phyloP scores from a whole-genome alignment of 1,140 invertebrate species.

The Ceratitis capitata region DNA sequence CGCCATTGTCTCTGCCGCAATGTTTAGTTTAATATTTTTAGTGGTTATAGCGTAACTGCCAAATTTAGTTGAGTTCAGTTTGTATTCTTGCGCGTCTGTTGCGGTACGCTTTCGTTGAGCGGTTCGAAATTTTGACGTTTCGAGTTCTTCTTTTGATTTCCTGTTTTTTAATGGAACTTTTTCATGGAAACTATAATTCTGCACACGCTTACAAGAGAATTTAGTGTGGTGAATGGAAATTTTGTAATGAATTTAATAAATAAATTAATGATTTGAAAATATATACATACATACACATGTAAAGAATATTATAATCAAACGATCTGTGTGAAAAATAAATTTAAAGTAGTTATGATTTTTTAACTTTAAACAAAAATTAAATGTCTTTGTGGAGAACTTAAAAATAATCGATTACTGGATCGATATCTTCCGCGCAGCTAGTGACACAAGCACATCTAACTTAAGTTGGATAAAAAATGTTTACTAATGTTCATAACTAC shows the following conservation, averaged over 20 bases:
- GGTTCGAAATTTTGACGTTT: neutral
- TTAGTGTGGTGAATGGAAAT: neutral
- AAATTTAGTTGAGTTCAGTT: constrained; percentile 39
- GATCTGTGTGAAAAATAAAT: too few species aligned
- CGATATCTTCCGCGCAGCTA: too few species aligned
- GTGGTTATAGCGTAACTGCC: constrained; percentile 35
- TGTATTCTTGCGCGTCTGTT: constrained; percentile 32
- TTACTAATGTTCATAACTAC: too few species aligned
- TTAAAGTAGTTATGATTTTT: too few species aligned
- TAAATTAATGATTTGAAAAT: neutral
- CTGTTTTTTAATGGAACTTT: neutral
- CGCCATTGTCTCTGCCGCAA: neutral
- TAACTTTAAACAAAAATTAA: too few species aligned
- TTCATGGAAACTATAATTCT: neutral
- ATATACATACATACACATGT: too few species aligned
- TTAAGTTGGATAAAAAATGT: too few species aligned
- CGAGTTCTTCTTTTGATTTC: neutral
- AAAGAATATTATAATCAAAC: too few species aligned
- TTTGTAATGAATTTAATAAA: neutral
- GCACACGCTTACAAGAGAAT: neutral
- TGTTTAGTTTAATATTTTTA: neutral
- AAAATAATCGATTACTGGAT: too few species aligned
- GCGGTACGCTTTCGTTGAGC: neutral
- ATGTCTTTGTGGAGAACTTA: too few species aligned
- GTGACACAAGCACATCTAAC: too few species aligned